Base-by-base conservation (phyloP, 2,797 vertebrate genomes). In the Helostoma temminkii region DNA sequence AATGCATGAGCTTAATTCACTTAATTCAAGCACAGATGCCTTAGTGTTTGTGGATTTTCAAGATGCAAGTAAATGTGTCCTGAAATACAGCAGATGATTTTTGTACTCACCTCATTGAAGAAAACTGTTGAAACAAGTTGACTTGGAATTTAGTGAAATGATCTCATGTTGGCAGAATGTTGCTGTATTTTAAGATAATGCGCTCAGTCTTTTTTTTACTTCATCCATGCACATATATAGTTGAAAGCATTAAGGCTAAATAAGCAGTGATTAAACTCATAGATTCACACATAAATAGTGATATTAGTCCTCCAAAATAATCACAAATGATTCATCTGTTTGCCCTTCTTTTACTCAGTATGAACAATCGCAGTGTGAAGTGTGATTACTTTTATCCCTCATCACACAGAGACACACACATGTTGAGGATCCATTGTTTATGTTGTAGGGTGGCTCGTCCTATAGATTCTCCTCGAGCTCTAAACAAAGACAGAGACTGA, bases 121-220 rank as follows among this genome's bases (percentile, higher is more conserved):
- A 69, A 71, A 78, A 79, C 79, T 73, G 69, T 39, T 39, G 10
- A 43, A 43, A 60, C 2, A 5, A 63, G 19, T 45, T 15, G 9
- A 49, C 4, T 70, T 74, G 65, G 5, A 70, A 43, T 68, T 42
- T 61, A 69, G 43, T 59, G 30, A 30, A 66, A 66, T 78, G 70
- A 78, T 55, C 66, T 76, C 80, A 81, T 70, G 37, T 37, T 66
- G 60, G 57, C 63, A 72, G 61, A 74, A 75, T 55, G 50, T 24
- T 26, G 39, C 19, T 71, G 68, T 56, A 45, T 61, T 75, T 77
- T 32, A 76, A 66, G 50, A 75, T 37, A 36, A 47, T 36, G 0
- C 9, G n/a, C n/a, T 61, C 14, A 4, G 32, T 18, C 21, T 55
- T 66, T 37, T 53, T 30, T 50, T 19, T 54, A 48, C 39, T 53